Base-by-base conservation (phyloP, 2,797 vertebrate species). In the Myripristis murdjan region DNA sequence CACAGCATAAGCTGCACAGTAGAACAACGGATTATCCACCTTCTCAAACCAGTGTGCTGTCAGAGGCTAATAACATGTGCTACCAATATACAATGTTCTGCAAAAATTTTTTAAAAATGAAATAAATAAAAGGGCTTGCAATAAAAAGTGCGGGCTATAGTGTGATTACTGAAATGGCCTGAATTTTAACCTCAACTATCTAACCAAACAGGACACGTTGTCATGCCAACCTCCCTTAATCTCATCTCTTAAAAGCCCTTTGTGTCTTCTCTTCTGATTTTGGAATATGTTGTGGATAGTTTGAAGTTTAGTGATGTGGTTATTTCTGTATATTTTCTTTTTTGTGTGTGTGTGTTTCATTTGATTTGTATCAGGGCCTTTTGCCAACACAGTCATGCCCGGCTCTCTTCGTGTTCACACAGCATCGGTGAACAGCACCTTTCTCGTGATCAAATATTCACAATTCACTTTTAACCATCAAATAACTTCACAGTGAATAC, bases 401-500 rank as follows among this genome's bases (percentile, higher is more conserved):
- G 31, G 10, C 28, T 28, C 26, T 28, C 26, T 2, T 28, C 26
- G 6, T 28, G 26, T 28, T 67, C 77, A 71, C 59, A 71, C 52
- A 75, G 61, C 73, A 73, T 49, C 26, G 18, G 22, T 61, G 58
- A 64, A 62, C 55, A 43, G 73, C 59, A 55, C 16, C 73, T 49
- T 68, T 61, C 43, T 59, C 48, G 18, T 85, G 65, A 80, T 86
- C 76, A 88, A 75, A 82, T 69, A 62, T 73, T 47, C 51, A 37
- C 31, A 39, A 80, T 85, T 80, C 77, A 85, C 81, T 85, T 88
- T 90, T 47, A 73, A 81, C 43, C 20, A 16, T 49, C 35, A 60
- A 59, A 61, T 54, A 48, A 44, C 64, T 67, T 77, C 73, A 68
- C 60, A 80, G 54, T 7, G 11, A 62, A 44, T 59, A 23, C 48